phyloP scores from a whole-genome alignment of 1,140 invertebrate genomes.

The Muscidifurax raptorellus region DNA sequence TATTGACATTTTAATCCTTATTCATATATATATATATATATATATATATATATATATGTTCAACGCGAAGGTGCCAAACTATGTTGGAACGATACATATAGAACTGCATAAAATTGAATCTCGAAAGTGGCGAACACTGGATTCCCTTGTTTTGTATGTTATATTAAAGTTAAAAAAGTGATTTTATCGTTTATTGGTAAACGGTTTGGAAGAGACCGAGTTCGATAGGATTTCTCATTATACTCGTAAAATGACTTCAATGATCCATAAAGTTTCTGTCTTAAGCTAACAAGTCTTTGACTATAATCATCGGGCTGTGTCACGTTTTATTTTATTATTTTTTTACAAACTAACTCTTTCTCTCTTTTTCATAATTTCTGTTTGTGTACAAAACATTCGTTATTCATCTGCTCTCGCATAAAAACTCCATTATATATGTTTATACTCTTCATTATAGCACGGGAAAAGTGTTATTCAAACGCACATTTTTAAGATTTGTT shows the following conservation, averaged over 20 bases:
- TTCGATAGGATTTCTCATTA: slow-evolving; percentile 57
- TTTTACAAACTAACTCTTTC: slow-evolving; percentile 58
- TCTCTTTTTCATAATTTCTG: slow-evolving; percentile 29
- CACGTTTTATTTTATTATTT: slow-evolving; percentile 56
- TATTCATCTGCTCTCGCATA: slow-evolving; percentile 45
- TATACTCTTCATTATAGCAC: neutral
- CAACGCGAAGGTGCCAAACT: too few species aligned
- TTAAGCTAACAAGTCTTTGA: slow-evolving; percentile 72
- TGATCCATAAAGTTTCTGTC: slow-evolving; percentile 72
- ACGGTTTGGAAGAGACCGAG: slow-evolving; percentile 65
- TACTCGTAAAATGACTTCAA: slow-evolving; percentile 52
- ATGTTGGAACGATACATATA: too few species aligned
- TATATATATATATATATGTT: too few species aligned
- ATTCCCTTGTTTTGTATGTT: slow-evolving; percentile 17
- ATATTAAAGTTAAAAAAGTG: slow-evolving; percentile 32
- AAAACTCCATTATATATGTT: neutral
- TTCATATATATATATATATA: too few species aligned
- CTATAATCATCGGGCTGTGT: slow-evolving; percentile 52
- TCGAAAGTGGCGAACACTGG: neutral
- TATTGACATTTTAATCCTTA: slow-evolving; percentile 2
- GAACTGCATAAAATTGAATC: neutral
- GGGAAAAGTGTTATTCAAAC: slow-evolving; percentile 44
- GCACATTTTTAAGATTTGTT: slow-evolving; percentile 38
- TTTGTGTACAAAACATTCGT: slow-evolving; percentile 50
- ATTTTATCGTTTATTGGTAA: slow-evolving; percentile 47